Base-by-base conservation (phyloP, 2,797 vertebrate species). In the Paramormyrops hopkinsi region DNA sequence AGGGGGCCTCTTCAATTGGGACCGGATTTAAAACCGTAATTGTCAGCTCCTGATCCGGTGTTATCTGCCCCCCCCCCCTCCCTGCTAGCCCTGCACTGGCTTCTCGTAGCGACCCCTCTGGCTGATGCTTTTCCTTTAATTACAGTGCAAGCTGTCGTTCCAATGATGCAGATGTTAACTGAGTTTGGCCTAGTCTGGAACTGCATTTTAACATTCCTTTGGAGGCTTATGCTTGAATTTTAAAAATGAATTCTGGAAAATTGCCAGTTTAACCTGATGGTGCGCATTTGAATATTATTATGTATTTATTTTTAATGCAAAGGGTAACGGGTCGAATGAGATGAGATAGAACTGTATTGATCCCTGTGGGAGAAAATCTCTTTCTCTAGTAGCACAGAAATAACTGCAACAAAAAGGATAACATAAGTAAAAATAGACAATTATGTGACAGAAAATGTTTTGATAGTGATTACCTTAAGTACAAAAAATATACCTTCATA, bases 1-100 rank as follows among this genome's bases (percentile, higher is more conserved):
- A 69, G 94, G 93, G 91, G 91, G 69, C 91, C 48, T 92, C 91
- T 91, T 89, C 83, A 87, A 90, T 92, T 91, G 90, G 89, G 14
- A 89, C 88, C 89, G 92, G 93, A 93, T 94, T 93, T 94, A 93
- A 93, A 89, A 93, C 91, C 91, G 86, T 88, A 93, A 93, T 91
- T 12, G 65, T 92, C 92, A 91, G 89, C 88, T 92, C 92, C 54
- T 56, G 89, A 88, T 88, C 89, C 83, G 85, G 11, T 19, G 5
- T 73, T 76, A 29, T 46, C 54, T 50, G 48, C 89, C 83, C 84
- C 76, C 50, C 50, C 46, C 48, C 73, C 25, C 25, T 44, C 85
- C 87, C 62, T 53, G 4, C 53, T 48, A 88, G 83, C 51, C 83
- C 76, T n/a, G 22, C 85, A 86, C 48, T 37, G 86, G 56, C 25